Percentiles rank a stretch among this genome's conserved stretches.
These are phyloP conservation scores for Poecilia picta DNA, from an alignment of 2,797 vertebrate species.

Conservation along the genomic window DNA sequence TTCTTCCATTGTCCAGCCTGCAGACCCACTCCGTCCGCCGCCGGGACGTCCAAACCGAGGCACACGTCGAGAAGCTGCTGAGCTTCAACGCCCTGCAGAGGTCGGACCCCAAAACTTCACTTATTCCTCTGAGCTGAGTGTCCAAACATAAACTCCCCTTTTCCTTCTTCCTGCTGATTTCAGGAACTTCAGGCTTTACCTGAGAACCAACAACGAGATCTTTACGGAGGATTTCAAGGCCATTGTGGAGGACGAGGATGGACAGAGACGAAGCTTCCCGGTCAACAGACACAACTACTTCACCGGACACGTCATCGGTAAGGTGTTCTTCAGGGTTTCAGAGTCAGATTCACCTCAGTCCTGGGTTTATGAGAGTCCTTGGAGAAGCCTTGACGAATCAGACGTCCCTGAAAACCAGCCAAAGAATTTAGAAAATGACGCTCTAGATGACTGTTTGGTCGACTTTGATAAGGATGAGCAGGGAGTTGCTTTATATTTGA, in stretches of 20 bases:
- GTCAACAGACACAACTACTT: conserved; percentile 93
- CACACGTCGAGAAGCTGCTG: conserved; percentile 87
- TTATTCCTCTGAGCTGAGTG: background rate
- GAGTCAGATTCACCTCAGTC: background rate
- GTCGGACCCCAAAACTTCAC: conserved; percentile 60
- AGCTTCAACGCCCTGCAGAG: conserved; percentile 91
- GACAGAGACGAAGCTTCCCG: conserved; percentile 73
- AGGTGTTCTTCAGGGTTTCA: background rate
- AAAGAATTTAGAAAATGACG: background rate
- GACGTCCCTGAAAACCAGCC: background rate
- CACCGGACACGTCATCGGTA: conserved; percentile 91
- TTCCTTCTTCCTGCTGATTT: background rate
- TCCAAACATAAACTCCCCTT: background rate
- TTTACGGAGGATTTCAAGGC: conserved; percentile 90
- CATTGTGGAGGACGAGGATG: conserved; percentile 84
- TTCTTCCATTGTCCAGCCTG: conserved; percentile 86
- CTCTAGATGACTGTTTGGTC: background rate
- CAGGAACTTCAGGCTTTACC: conserved; percentile 91
- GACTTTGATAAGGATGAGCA: background rate
- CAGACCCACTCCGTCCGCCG: conserved; percentile 89
- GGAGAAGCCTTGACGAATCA: background rate
- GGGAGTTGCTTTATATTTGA: background rate
- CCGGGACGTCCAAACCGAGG: conserved; percentile 85
- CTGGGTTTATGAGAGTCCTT: background rate
- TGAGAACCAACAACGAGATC: conserved; percentile 91